Evolutionary conservation across 2,797 vertebrate species (phyloP), one percentile per base, ranked within the genome.

Genomic region (Linurgus olivaceus): DNA sequence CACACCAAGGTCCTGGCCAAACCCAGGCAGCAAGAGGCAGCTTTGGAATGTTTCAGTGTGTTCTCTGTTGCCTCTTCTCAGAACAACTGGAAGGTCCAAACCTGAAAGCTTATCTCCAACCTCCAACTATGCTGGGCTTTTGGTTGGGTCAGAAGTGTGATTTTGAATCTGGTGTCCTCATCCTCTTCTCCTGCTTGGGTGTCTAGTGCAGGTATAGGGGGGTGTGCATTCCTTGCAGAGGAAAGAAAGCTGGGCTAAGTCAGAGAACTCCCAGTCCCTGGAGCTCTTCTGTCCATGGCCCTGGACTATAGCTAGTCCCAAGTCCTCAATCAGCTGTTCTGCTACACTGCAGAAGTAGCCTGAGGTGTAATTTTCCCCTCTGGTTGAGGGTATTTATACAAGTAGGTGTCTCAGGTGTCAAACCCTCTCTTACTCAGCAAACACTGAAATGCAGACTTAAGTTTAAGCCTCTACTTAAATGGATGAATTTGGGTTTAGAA

Each of bases 1-100:
- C 50, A 20, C 1, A 1, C 37, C 0, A 0, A 25, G 58, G 29
- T n/a, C 47, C 50, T 75, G 7, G 23, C 38, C 73, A 61, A 38
- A 25, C 29, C 2, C 3, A 9, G 9, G 16, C n/a, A 75, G 38
- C 21, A 35, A 42, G 38, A 59, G 17, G 15, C 42, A 67, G 18
- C 19, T 93, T 70, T 57, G 37, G 29, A n/a, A n/a, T 67, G 23
- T 42, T 42, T 72, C 51, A n/a, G 0, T 31, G 23, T 66, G 10
- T 44, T 51, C 81, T 26, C n/a, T 85, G 23, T 37, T 18, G 26
- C 54, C 38, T 16, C 29, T 72, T 42, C 45, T 65, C 62, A 67
- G 40, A 73, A 31, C n/a, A 88, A 8, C 37, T 17, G 7, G 11
- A 23, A 40, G 2, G 9, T 68, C n/a, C 38, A 61, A 13, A 31